Percentiles rank a stretch among this genome's conserved stretches.
Evolutionary conservation across 2,888 invertebrate genomes (phyloP).

Genomic region (Calameuta pallipes): DNA sequence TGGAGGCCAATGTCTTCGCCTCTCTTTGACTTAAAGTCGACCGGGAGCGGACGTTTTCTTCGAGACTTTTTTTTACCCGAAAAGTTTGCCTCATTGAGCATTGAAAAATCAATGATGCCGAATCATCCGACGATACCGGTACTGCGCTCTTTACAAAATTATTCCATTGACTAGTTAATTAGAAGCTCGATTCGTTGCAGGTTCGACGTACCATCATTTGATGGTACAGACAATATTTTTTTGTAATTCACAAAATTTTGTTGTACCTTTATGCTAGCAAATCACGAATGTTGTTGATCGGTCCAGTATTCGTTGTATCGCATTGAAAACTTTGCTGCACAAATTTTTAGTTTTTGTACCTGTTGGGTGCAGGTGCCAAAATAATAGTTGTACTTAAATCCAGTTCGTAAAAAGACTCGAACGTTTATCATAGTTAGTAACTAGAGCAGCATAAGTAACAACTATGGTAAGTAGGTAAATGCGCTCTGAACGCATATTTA

Average conservation of each 20-base stretch:
- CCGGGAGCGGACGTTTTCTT: background rate
- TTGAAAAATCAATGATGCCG: background rate
- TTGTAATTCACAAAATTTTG: background rate
- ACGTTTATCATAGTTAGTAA: background rate
- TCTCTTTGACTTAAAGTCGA: background rate
- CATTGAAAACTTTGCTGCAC: background rate
- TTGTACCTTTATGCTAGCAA: background rate
- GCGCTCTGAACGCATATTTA: background rate
- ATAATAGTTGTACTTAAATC: background rate
- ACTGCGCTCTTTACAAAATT: background rate
- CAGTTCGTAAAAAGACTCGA: background rate
- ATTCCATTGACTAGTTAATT: background rate
- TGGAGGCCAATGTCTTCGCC: constrained; percentile 6
- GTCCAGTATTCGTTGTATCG: background rate
- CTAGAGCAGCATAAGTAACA: background rate
- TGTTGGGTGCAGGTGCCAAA: background rate
- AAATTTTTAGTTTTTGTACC: background rate
- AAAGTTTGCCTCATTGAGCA: background rate
- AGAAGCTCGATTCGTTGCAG: background rate
- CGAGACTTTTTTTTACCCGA: background rate
- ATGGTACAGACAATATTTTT: background rate
- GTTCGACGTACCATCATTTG: background rate
- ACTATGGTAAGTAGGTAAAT: background rate
- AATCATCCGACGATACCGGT: background rate
- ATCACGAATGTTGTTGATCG: background rate